phyloP scores from a whole-genome alignment of 2,113 vertebrate genomes.

The Galemys pyrenaicus region DNA sequence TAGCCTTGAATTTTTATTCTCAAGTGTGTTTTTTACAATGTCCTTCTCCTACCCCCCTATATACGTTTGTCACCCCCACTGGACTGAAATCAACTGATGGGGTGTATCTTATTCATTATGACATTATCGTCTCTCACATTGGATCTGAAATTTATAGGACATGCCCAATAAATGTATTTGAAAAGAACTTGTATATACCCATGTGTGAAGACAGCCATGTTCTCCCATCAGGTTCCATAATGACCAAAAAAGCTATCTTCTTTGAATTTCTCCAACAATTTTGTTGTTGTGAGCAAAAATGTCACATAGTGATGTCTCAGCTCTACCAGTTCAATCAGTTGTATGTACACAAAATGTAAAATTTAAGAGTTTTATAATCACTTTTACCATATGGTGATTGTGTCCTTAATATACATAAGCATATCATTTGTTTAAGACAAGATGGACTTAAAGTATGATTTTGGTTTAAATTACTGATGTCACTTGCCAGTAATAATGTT shows the following conservation, averaged over 20 bases:
- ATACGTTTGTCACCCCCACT: neutral
- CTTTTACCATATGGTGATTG: neutral
- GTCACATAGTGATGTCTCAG: too few relatives aligned
- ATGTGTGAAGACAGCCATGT: neutral
- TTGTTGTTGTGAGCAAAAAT: neutral
- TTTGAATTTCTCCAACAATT: neutral
- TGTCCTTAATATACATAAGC: neutral
- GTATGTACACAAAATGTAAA: neutral
- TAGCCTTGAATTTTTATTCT: constrained; percentile 67
- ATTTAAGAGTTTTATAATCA: neutral
- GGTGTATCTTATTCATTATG: neutral
- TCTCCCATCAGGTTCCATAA: neutral
- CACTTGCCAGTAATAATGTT: neutral
- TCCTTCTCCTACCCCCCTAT: neutral
- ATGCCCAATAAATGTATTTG: neutral
- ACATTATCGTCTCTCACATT: neutral
- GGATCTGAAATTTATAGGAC: neutral
- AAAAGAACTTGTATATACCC: neutral
- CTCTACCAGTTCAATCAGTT: neutral
- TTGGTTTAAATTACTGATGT: constrained; percentile 3
- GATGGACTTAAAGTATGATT: neutral
- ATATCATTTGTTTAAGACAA: neutral
- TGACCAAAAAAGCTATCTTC: neutral
- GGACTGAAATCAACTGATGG: neutral
- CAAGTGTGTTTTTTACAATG: neutral